Evolutionary conservation across 2,888 invertebrate species (phyloP), one percentile per base, ranked within the genome.

Genomic region (Caenorhabditis zanzibari): DNA sequence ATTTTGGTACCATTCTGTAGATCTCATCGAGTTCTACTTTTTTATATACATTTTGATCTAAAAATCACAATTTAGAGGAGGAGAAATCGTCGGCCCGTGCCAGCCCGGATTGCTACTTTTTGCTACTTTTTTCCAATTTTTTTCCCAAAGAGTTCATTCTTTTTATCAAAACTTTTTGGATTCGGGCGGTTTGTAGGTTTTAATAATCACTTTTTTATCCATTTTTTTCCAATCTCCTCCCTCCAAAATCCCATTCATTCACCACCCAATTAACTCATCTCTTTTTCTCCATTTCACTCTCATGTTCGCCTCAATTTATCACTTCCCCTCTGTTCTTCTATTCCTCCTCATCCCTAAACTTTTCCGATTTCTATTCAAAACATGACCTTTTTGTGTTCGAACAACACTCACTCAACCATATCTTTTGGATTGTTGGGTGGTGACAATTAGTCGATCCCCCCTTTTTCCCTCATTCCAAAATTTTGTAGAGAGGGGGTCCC

Each of bases 261-360:
- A 56, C 72, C 81, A 63, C 69, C 32, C 75, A 64, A 68, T 81
- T 73, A 69, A 69, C 71, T 56, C 66, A n/a, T 80, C 71, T 41
- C 16, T 66, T 49, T n/a, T n/a, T n/a, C n/a, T n/a, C n/a, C n/a
- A n/a, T n/a, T n/a, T n/a, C n/a, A 44, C 61, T 64, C 47, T 6
- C 54, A 24, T 9, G 19, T 64, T 38, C 66, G 12, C 68, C 59
- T 32, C 75, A 56, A 71, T 79, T 71, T 79, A 79, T 79, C 71
- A 72, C 64, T 68, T 47, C 12, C 12, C 38, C 12, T 44, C 44
- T 47, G 22, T 47, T 44, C 28, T 16, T 22, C 26, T 9, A 4
- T 24, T 5, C 26, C 16, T 28, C 28, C 35, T 61, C 16, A 19
- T 41, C 24, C 26, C n/a, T 26, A 12, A 49, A 19, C 2, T n/a